These are phyloP conservation scores for Cyanoliseus patagonus DNA, from an alignment of 2,113 vertebrate genomes.

Conservation along the genomic window DNA sequence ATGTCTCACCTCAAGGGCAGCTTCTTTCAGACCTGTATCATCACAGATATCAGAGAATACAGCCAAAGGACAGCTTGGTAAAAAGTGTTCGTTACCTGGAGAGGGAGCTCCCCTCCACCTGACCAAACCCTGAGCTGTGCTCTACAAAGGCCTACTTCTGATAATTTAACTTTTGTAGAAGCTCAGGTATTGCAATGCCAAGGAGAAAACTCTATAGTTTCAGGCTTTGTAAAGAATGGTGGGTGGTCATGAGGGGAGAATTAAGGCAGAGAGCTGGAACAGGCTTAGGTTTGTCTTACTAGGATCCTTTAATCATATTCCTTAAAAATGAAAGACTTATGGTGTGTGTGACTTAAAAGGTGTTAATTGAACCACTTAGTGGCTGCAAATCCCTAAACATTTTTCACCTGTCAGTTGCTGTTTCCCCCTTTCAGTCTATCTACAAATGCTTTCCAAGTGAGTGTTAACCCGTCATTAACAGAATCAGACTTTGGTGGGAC, in stretches of 20 bases:
- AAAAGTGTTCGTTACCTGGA: neutral
- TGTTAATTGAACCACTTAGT: conserved; percentile 62
- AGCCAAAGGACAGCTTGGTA: neutral
- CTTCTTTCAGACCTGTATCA: neutral
- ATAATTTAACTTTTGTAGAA: neutral
- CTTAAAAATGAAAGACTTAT: conserved; percentile 45
- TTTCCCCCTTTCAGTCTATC: neutral
- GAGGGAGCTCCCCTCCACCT: neutral
- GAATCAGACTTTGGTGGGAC: neutral
- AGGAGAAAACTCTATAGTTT: neutral
- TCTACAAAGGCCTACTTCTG: neutral
- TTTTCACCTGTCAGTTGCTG: conserved; percentile 44
- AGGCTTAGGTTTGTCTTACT: neutral
- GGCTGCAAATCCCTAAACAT: conserved; percentile 18
- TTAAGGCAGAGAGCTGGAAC: neutral
- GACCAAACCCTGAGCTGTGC: neutral
- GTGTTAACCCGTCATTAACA: conserved; percentile 2
- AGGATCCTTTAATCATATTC: conserved; percentile 38
- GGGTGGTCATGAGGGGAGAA: neutral
- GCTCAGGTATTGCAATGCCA: neutral
- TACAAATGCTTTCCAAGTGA: neutral
- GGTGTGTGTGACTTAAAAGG: conserved; percentile 38
- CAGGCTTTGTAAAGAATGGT: neutral
- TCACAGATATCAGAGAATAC: neutral
- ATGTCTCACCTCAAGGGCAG: neutral